These are phyloP conservation scores for Chloropsis cyanopogon DNA, from an alignment of 2,113 vertebrate species.

Conservation along the genomic window DNA sequence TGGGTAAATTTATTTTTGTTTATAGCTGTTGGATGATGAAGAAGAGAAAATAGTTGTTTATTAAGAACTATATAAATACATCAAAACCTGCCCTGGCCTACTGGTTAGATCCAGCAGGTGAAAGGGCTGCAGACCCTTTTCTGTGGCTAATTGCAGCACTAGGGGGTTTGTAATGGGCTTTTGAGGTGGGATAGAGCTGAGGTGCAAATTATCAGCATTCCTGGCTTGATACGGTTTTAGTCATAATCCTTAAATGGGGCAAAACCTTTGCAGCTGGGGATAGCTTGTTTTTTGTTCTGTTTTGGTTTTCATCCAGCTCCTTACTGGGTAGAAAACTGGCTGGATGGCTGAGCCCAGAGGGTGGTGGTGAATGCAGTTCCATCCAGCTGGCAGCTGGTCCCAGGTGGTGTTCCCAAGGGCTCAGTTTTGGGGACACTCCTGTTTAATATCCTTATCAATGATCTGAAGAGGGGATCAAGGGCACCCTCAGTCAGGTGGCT, in stretches of 20 bases:
- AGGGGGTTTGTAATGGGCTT: background rate
- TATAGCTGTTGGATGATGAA: background rate
- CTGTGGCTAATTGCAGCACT: background rate
- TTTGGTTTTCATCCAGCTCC: background rate
- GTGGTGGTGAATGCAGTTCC: background rate
- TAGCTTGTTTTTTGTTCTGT: background rate
- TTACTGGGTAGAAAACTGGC: background rate
- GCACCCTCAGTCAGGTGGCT: background rate
- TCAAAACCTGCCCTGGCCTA: background rate
- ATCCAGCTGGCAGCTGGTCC: accelerated
- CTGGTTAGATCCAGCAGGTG: background rate
- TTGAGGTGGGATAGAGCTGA: background rate
- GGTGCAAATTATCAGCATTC: background rate
- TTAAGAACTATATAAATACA: background rate
- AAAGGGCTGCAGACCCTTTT: background rate
- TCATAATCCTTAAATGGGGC: background rate
- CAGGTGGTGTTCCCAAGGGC: background rate
- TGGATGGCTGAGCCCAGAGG: background rate
- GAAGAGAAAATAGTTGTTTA: background rate
- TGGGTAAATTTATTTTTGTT: constrained; percentile 1
- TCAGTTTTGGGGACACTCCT: background rate
- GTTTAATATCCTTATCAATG: background rate
- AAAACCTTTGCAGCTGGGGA: background rate
- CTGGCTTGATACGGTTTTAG: background rate
- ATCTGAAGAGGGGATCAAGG: background rate